Percentiles rank a stretch among this genome's conserved stretches.
Evolutionary conservation across 2,113 vertebrate species (phyloP).

Genomic region (Hystrix brachyura): DNA sequence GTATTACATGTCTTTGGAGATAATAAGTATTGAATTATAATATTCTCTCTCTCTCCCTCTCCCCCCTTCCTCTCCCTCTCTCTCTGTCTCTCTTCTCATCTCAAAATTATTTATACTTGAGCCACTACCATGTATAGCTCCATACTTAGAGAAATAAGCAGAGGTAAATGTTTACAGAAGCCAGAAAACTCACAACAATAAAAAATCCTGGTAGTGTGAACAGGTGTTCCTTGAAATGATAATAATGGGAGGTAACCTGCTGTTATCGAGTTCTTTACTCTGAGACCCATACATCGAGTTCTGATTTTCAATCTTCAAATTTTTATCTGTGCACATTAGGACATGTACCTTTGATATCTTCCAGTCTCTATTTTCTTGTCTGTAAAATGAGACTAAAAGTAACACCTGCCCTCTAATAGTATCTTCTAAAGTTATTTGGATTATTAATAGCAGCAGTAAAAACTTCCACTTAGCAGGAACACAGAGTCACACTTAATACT

Average conservation of each 20-base stretch:
- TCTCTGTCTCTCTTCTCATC: not conserved
- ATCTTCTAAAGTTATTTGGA: conserved; percentile 15
- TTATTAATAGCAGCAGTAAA: not conserved
- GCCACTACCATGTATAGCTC: not conserved
- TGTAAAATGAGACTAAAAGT: conserved; percentile 32
- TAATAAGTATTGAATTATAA: conserved; percentile 74
- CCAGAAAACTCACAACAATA: not conserved
- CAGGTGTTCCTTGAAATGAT: not conserved
- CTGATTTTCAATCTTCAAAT: not conserved
- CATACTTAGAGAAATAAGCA: conserved; percentile 40
- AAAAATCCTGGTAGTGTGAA: not conserved
- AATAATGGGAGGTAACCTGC: not conserved
- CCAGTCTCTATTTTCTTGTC: not conserved
- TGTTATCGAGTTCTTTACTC: not conserved
- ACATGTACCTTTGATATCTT: not conserved
- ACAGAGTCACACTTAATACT: not conserved
- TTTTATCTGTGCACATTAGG: not conserved
- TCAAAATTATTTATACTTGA: conserved; percentile 53
- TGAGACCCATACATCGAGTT: not conserved
- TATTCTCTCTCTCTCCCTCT: conserved; percentile 54
- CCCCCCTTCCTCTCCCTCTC: not conserved
- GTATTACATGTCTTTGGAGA: conserved; percentile 73
- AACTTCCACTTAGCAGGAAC: not conserved
- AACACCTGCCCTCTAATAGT: not conserved
- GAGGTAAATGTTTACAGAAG: conserved; percentile 37